Evolutionary conservation across 2,113 vertebrate genomes (phyloP), one percentile per base, ranked within the genome.

Genomic region (Salvelinus namaycush): DNA sequence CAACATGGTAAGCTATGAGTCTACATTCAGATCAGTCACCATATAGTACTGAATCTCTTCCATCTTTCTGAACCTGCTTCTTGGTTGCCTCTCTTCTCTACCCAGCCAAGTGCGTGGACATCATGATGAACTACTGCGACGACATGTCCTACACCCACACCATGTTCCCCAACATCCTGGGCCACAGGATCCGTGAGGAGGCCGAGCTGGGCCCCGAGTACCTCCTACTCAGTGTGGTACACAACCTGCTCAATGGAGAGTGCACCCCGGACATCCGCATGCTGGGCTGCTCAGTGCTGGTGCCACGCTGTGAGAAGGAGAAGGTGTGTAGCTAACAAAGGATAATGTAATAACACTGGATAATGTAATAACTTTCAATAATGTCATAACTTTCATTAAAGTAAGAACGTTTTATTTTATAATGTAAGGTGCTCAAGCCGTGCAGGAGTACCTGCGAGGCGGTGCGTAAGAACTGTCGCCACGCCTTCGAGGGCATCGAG

Each of bases 241-340:
- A 95, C 66, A 94, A 95, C 9, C 86, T 99, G 71, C 91, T 99
- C 1, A 92, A 95, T 5, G 96, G 96, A 20, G 94, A 96, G 77
- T 99, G 97, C 74, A 95, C 94, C 78, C 95, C 95, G 0, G 96
- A 98, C 64, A 89, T 98, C 62, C 91, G 96, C 64, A 93, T 98
- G 81, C 88, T 99, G 81, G 96, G 96, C 81, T 99, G 97, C 79
- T 95, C 97, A 0, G 94, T 98, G 81, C 79, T 99, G 88, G 93
- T 92, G 0, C 97, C 97, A 0, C 94, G 90, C 60, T 99, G 97
- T 0, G 94, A 96, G 68, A 91, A 76, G 2, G 89, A 86, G 68
- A 90, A 70, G 6, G 51, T 54, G 12, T 54, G 51, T 4, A 4
- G 51, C 51, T 54, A 4, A 54, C 51, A 54, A 54, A 54, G 51